phyloP scores from a whole-genome alignment of 2,797 vertebrate genomes.

The Lophotriccus pileatus region DNA sequence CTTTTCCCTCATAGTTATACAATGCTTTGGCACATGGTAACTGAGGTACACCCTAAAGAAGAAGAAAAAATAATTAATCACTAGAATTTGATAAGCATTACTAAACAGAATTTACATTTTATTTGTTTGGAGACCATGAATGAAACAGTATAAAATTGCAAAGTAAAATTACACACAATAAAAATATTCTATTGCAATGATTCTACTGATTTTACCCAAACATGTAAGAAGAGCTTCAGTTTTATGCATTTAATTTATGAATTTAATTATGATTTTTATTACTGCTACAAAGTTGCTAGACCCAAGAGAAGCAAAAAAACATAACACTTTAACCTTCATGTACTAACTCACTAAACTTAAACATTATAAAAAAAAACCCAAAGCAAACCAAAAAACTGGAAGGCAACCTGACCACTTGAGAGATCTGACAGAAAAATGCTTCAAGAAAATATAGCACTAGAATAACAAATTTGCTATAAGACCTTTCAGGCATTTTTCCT shows the following conservation, averaged over 20 bases:
- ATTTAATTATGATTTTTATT: neutral
- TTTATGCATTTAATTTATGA: neutral
- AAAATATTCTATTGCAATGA: neutral
- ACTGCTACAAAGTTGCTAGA: neutral
- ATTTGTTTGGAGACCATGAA: neutral
- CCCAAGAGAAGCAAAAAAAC: neutral
- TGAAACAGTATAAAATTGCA: neutral
- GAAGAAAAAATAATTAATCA: neutral
- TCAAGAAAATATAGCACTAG: neutral
- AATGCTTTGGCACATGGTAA: conserved; percentile 98
- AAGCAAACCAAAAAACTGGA: neutral
- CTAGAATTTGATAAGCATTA: neutral
- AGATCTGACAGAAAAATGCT: neutral
- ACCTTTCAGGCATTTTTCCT: neutral
- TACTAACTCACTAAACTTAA: neutral
- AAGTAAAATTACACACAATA: neutral
- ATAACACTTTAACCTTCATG: neutral
- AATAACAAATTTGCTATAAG: neutral
- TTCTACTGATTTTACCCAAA: neutral
- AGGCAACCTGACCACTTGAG: neutral
- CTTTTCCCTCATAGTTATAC: conserved; percentile 98
- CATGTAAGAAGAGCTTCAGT: neutral
- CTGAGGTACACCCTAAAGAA: conserved; percentile 88
- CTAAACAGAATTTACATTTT: neutral
- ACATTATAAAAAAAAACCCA: neutral